Evolutionary conservation across 2,113 vertebrate species (phyloP).

Genomic region (Desmodus rotundus): DNA sequence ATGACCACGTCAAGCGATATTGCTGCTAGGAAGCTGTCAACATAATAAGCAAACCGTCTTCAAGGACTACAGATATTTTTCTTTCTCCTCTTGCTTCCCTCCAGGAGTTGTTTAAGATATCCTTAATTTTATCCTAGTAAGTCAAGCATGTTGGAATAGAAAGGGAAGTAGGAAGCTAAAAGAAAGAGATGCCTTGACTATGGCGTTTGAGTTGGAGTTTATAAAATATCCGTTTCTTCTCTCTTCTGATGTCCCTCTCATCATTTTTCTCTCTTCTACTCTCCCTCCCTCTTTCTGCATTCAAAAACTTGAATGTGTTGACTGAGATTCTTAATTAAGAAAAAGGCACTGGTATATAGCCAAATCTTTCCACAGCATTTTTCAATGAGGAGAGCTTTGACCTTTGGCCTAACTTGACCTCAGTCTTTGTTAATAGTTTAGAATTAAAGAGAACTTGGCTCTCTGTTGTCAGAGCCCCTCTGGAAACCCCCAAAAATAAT

Average conservation of each 20-base stretch:
- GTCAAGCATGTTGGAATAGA: neutral
- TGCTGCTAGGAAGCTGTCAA: neutral
- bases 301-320: neutral
- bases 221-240: neutral
- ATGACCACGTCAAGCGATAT: neutral
- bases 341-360: neutral
- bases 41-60: neutral
- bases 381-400: neutral
- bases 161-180: neutral
- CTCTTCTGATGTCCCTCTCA: neutral
- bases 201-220: neutral
- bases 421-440: neutral
- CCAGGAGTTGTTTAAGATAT: neutral
- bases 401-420: neutral
- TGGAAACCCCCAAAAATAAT: conserved; percentile 10
- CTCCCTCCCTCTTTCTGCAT: neutral
- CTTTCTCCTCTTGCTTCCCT: neutral
- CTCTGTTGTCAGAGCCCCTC: neutral
- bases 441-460: neutral
- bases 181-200: neutral
- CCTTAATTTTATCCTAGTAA: neutral
- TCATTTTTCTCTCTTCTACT: neutral
- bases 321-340: conserved; percentile 25
- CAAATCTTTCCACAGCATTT: neutral
- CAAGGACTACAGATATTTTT: neutral